Conservation (phyloP, 2,888 invertebrate genomes). For the Prosopocoilus inquinatus region DNA sequence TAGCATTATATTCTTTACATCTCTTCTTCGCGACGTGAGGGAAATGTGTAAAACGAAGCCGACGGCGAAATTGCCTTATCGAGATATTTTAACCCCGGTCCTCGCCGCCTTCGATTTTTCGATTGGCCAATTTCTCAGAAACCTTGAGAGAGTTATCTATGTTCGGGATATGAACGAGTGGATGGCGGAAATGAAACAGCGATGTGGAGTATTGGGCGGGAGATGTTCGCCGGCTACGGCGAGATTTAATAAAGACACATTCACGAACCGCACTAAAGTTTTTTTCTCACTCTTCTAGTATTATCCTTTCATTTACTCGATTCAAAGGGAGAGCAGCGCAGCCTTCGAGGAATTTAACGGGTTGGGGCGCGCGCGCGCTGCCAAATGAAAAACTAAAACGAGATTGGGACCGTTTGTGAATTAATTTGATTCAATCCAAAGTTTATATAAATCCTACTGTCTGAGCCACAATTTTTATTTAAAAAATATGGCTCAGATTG, state of each 20-base stretch:
- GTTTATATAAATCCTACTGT: no score
- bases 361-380: no score
- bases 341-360: no score
- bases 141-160: neutral
- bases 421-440: no score
- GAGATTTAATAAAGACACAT: slow-evolving; percentile 2
- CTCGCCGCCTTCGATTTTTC: slow-evolving; percentile 1
- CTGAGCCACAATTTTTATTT: neutral
- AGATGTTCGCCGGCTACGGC: neutral
- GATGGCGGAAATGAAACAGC: slow-evolving; percentile 1
- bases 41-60: slow-evolving; percentile 12
- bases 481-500: no score
- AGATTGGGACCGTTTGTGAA: no score
- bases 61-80: slow-evolving; percentile 3
- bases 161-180: slow-evolving; percentile 3
- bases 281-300: neutral
- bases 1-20: slow-evolving; percentile 22
- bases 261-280: slow-evolving; percentile 1
- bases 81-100: neutral
- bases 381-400: no score
- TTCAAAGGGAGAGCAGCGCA: neutral
- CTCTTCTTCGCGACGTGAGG: slow-evolving; percentile 18
- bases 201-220: neutral
- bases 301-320: slow-evolving; percentile 1
- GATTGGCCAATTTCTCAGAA: neutral